These are phyloP conservation scores for Ctenodactylus gundi DNA, from an alignment of 2,113 vertebrate genomes.

Conservation along the genomic window DNA sequence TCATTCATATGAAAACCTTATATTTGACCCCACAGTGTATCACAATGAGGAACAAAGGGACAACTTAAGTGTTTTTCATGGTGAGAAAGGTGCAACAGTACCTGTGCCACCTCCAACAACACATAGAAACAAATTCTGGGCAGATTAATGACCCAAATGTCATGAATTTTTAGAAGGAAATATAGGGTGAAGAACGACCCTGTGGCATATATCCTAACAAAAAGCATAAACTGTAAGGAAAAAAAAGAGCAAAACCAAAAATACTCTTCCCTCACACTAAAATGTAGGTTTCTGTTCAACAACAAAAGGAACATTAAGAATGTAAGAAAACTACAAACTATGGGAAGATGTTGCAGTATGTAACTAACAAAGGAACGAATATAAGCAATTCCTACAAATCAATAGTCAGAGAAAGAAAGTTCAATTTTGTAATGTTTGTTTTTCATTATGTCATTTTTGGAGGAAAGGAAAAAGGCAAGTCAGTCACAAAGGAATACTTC, in stretches of 20 bases:
- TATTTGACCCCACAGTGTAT: neutral
- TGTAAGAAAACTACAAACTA: neutral
- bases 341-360: neutral
- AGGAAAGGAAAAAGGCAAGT: rapidly evolving
- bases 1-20: neutral
- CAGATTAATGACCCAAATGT: neutral
- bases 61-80: neutral
- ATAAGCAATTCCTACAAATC: neutral
- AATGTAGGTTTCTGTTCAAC: neutral
- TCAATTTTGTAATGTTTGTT: neutral
- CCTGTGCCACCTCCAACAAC: neutral
- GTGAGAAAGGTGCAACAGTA: neutral
- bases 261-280: neutral
- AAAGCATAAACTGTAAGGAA: neutral
- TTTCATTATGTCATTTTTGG: neutral
- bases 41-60: neutral
- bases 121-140: neutral
- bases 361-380: neutral
- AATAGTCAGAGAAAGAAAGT: neutral
- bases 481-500: neutral
- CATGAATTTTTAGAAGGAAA: neutral
- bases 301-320: neutral
- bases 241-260: neutral
- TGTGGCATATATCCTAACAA: neutral
- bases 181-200: neutral